Evolutionary conservation across 2,888 invertebrate genomes (phyloP).

Genomic region (Cosmia trapezina): DNA sequence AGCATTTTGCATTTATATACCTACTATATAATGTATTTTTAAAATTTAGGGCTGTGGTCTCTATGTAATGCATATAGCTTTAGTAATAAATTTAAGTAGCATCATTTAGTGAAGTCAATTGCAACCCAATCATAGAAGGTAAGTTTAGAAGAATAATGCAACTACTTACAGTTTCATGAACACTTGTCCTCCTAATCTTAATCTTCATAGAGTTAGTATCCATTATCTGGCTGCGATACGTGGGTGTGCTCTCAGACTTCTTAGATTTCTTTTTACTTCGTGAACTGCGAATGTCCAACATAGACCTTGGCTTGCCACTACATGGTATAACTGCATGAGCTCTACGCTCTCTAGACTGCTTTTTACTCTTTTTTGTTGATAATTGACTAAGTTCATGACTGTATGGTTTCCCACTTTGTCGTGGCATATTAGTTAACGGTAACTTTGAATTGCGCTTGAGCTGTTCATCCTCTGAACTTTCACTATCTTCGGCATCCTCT

Average conservation of each 20-base stretch:
- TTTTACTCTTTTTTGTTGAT: conserved; percentile 88
- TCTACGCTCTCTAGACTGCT: conserved; percentile 82
- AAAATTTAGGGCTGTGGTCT: not conserved
- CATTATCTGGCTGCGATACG: conserved; percentile 91
- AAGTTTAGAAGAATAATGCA: conserved; percentile 35
- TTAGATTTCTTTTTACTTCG: conserved; percentile 88
- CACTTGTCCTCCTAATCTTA: conserved; percentile 92
- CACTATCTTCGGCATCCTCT: conserved; percentile 73
- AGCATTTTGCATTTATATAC: not conserved
- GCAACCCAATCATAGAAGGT: conserved; percentile 13
- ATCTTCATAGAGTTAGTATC: conserved; percentile 93
- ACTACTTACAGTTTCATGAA: conserved; percentile 83
- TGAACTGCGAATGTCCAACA: conserved; percentile 86
- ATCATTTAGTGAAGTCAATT: conserved; percentile 11
- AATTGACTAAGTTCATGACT: conserved; percentile 91
- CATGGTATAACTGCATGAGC: conserved; percentile 84
- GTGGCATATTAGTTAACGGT: conserved; percentile 83
- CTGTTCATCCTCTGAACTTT: conserved; percentile 88
- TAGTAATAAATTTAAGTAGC: conserved; percentile 11
- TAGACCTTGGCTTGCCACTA: conserved; percentile 89
- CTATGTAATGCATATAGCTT: not conserved
- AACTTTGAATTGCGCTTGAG: conserved; percentile 87
- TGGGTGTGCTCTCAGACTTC: conserved; percentile 83
- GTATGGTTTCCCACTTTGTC: conserved; percentile 89
- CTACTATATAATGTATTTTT: not conserved